Evolutionary conservation across 1,140 invertebrate genomes (phyloP).

Genomic region (Sitodiplosis mosellana): DNA sequence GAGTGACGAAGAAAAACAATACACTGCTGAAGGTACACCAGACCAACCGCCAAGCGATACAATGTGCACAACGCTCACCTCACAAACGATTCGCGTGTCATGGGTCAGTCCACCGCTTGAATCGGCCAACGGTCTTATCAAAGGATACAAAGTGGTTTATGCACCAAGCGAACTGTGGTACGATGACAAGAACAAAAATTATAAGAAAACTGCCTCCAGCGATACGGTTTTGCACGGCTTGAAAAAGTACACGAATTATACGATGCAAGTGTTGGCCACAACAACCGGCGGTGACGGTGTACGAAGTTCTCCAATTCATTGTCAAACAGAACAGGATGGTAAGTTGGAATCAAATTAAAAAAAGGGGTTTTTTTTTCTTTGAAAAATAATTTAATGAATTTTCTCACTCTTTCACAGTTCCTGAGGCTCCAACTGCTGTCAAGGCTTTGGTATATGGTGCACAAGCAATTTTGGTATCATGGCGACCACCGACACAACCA

Average conservation of each 20-base stretch:
- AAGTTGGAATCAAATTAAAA: conserved; percentile 12
- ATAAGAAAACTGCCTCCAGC: conserved; percentile 76
- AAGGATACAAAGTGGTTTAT: conserved; percentile 92
- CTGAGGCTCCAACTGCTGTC: conserved; percentile 76
- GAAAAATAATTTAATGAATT: conserved; percentile 1
- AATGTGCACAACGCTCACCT: conserved; percentile 75
- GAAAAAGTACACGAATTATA: conserved; percentile 93
- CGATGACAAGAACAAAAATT: conserved; percentile 80
- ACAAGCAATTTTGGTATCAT: conserved; percentile 80
- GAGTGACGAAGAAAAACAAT: conserved; percentile 72
- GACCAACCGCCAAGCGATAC: conserved; percentile 85
- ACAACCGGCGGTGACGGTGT: conserved; percentile 93
- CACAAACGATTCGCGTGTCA: conserved; percentile 80
- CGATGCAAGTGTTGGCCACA: conserved; percentile 86
- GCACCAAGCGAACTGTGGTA: conserved; percentile 82
- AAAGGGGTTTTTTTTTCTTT: background rate
- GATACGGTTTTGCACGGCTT: conserved; percentile 83
- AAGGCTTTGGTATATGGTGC: conserved; percentile 83
- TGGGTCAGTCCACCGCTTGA: conserved; percentile 82
- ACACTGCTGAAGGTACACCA: conserved; percentile 82
- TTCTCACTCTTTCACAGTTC: conserved; percentile 37
- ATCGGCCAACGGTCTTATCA: conserved; percentile 84
- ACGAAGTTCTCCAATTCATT: conserved; percentile 73
- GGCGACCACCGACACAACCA: conserved; percentile 77
- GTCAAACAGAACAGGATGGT: conserved; percentile 92